Conservation (phyloP, 2,888 invertebrate genomes). For the Meghimatium bilineatum region DNA sequence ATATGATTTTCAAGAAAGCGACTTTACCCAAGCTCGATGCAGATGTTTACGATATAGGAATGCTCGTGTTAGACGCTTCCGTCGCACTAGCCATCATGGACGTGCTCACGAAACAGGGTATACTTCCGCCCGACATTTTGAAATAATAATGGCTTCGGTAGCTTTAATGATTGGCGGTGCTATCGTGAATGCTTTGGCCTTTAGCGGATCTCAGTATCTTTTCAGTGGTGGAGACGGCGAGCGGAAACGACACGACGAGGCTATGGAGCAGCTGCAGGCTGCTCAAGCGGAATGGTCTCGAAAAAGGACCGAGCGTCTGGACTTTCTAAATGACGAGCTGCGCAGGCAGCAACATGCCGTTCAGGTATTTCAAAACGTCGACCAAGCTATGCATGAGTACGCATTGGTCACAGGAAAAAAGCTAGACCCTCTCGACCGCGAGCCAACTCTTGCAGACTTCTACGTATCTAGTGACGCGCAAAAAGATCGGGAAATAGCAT, state of each 20-base stretch:
- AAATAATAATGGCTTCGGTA: neutral
- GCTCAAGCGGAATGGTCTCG: neutral
- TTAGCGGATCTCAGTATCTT: neutral
- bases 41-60: neutral
- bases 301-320: slow-evolving; percentile 2
- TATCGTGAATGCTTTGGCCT: neutral
- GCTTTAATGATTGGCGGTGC: neutral
- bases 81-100: neutral
- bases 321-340: slow-evolving; percentile 6
- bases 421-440: neutral
- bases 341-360: neutral
- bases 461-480: neutral
- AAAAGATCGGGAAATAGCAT: neutral
- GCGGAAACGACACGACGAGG: slow-evolving; percentile 10
- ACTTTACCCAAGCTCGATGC: neutral
- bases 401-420: neutral
- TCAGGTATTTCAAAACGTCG: slow-evolving; percentile 2
- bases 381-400: slow-evolving; percentile 6
- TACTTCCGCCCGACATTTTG: neutral
- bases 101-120: neutral
- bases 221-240: neutral
- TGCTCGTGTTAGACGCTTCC: neutral
- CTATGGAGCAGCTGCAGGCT: slow-evolving; percentile 16
- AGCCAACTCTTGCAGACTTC: neutral
- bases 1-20: slow-evolving; percentile 1